Base-by-base conservation (phyloP, 2,797 vertebrate species). In the Adelosebastes latens region DNA sequence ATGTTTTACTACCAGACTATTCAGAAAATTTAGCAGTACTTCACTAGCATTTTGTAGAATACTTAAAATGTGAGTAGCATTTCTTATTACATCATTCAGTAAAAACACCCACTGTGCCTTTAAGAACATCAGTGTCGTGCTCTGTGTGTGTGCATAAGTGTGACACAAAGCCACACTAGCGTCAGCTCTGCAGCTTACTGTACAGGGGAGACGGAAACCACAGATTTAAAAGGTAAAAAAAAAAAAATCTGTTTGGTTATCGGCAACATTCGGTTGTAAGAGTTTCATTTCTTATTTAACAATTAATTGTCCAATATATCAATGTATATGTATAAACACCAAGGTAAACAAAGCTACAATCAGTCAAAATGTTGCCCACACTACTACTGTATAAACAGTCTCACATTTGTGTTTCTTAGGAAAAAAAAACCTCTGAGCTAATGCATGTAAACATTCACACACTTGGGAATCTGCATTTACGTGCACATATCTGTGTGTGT, bases 41-140 rank as follows among this genome's bases (percentile, higher is more conserved):
- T 49, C 66, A 74, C 25, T 83, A 72, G 66, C 18, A 49, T 34
- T 59, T 66, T 6, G 8, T 53, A 22, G 78, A 72, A 73, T 59
- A 61, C n/a, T 52, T 20, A 29, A 59, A 74, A 62, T 42, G 6
- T 24, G 20, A 10, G 34, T 42, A 75, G 74, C 72, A 82, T 42
- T n/a, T 29, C 70, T 39, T 71, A 46, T 49, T 61, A 27, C 11
- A n/a, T 22, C 25, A 27, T n/a, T 71, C 9, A 8, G 12, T 6
- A 56, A 29, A 42, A 65, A 56, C 12, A 64, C 58, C 12, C 25
- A 27, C 66, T 34, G 65, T 39, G 46, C 69, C 81, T 88, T 88
- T 83, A 81, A 88, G 78, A 65, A 20, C 61, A 52, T 70, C 58
- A 42, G 52, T 68, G 70, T 68, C 11, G 55, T 77, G 64, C 49